Evolutionary conservation across 2,113 vertebrate genomes (phyloP).

Genomic region (Orycteropus afer): DNA sequence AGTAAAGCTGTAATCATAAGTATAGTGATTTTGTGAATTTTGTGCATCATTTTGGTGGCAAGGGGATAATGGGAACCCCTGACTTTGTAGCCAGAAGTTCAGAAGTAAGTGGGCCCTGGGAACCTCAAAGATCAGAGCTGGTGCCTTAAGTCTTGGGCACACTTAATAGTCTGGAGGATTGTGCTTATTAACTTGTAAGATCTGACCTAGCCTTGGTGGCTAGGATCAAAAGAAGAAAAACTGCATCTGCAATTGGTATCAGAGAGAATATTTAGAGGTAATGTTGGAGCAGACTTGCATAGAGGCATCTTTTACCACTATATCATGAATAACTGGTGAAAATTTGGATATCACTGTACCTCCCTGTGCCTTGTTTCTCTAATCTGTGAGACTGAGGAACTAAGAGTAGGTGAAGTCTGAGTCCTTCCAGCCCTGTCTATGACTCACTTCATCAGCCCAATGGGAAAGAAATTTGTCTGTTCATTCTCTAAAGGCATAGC

Average conservation of each 20-base stretch:
- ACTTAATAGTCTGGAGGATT: neutral
- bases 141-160: neutral
- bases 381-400: accelerated
- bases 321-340: accelerated
- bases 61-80: neutral
- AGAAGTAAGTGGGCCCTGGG: neutral
- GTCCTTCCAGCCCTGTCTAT: neutral
- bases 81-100: neutral
- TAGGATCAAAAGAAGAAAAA: neutral
- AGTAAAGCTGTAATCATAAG: neutral
- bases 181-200: neutral
- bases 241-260: neutral
- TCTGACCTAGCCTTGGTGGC: neutral
- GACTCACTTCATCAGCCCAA: neutral
- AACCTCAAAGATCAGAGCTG: neutral
- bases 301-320: neutral
- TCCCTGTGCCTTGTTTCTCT: neutral
- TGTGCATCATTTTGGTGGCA: neutral
- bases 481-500: neutral
- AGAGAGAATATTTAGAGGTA: neutral
- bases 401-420: neutral
- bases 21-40: neutral
- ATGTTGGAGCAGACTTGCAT: neutral
- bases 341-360: accelerated
- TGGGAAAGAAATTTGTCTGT: neutral